A percentile compares a stretch with the other conserved stretches of the same genome.
These are phyloP conservation scores for Lepilemur septentrionalis DNA, from an alignment of 2,797 vertebrate genomes.

Conservation along the genomic window DNA sequence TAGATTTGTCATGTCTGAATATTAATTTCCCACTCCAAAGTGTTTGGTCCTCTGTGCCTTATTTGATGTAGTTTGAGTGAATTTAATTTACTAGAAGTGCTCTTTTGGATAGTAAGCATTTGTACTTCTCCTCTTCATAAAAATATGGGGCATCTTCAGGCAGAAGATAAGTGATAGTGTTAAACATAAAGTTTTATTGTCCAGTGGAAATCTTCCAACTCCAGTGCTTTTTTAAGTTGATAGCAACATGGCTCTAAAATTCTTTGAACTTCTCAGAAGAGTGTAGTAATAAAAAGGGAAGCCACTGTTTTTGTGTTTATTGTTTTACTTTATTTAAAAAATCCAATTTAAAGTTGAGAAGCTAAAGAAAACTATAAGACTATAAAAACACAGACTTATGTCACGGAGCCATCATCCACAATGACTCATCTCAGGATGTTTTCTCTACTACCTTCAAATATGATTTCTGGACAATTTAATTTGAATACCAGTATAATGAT, in stretches of 20 bases:
- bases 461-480: slow-evolving; percentile 58
- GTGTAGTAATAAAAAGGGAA: slow-evolving; percentile 10
- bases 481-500: slow-evolving; percentile 43
- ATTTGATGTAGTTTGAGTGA: slow-evolving; percentile 20
- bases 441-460: slow-evolving; percentile 58
- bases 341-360: slow-evolving; percentile 2
- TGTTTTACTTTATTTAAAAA: slow-evolving; percentile 18
- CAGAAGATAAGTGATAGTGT: background rate
- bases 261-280: slow-evolving; percentile 33
- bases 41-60: slow-evolving; percentile 13
- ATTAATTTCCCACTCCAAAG: slow-evolving; percentile 37
- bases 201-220: background rate
- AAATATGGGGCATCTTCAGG: background rate
- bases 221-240: background rate
- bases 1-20: slow-evolving; percentile 5
- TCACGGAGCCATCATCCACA: background rate
- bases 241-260: background rate
- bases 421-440: background rate
- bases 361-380: background rate
- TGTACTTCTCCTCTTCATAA: slow-evolving; percentile 31
- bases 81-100: slow-evolving; percentile 63
- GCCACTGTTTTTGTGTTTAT: background rate
- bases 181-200: slow-evolving; percentile 22
- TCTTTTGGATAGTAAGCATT: slow-evolving; percentile 30
- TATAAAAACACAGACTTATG: background rate